These are phyloP conservation scores for Panopea generosa DNA, from an alignment of 2,888 invertebrate genomes.

Conservation along the genomic window DNA sequence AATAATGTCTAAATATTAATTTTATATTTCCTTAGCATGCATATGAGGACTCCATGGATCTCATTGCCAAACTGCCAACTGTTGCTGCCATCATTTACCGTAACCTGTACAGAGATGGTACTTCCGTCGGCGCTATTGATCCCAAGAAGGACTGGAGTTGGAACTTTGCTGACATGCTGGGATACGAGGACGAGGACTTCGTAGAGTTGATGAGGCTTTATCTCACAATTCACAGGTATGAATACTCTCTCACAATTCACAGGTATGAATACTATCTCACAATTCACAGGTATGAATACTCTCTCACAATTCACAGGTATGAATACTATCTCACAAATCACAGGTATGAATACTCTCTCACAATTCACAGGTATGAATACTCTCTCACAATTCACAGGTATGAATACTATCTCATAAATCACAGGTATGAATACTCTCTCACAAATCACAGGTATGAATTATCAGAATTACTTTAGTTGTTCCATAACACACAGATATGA, in stretches of 20 bases:
- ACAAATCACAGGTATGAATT: too few species aligned
- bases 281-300: too few species aligned
- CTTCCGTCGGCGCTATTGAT: conserved; percentile 95
- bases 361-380: not conserved
- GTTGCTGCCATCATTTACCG: conserved; percentile 97
- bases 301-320: too few species aligned
- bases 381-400: too few species aligned
- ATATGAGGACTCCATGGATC: conserved; percentile 97
- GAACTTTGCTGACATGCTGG: conserved; percentile 95
- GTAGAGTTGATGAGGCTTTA: conserved; percentile 96
- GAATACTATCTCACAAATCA: too few species aligned
- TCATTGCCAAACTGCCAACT: conserved; percentile 97
- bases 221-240: conserved; percentile 94
- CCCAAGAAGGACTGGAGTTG: conserved; percentile 96
- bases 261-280: too few species aligned
- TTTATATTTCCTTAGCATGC: conserved; percentile 87
- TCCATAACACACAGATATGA: too few species aligned
- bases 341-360: not conserved
- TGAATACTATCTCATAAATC: too few species aligned
- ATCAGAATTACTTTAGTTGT: too few species aligned
- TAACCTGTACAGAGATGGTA: conserved; percentile 92
- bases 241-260: not conserved
- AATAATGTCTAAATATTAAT: too few species aligned
- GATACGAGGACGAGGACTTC: conserved; percentile 92
- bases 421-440: too few species aligned